Evolutionary conservation across 2,888 invertebrate genomes (phyloP).

Genomic region (Hylaea fasciaria): DNA sequence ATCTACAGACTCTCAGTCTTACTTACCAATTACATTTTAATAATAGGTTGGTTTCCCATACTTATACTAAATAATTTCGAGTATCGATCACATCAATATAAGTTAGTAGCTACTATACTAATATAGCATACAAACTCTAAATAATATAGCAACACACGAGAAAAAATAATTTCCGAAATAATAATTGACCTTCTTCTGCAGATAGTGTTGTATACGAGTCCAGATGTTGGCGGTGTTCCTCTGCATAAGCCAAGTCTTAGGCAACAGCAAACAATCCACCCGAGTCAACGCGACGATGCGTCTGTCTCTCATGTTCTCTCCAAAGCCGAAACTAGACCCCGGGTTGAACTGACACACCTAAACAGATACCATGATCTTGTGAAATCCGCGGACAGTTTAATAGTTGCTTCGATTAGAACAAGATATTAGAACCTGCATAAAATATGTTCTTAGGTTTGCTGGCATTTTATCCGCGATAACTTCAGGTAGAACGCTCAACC

Average conservation of each 20-base stretch:
- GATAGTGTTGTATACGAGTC: slow-evolving; percentile 85
- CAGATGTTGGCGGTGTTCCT: slow-evolving; percentile 88
- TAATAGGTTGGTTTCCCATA: too few species aligned
- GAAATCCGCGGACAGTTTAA: neutral
- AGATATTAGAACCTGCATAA: slow-evolving; percentile 69
- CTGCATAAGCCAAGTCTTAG: slow-evolving; percentile 88
- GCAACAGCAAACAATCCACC: slow-evolving; percentile 88
- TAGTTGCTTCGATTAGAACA: neutral
- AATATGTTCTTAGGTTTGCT: slow-evolving; percentile 63
- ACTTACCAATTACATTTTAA: too few species aligned
- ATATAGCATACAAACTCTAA: too few species aligned
- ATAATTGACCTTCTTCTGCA: slow-evolving; percentile 77
- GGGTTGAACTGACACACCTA: slow-evolving; percentile 85
- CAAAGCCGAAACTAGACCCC: slow-evolving; percentile 88
- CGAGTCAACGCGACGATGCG: slow-evolving; percentile 87
- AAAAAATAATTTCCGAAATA: too few species aligned
- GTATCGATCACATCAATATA: too few species aligned
- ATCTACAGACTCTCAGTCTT: too few species aligned
- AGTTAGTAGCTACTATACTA: too few species aligned
- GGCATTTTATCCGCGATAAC: slow-evolving; percentile 28
- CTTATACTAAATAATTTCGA: too few species aligned
- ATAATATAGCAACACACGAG: too few species aligned
- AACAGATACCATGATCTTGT: neutral
- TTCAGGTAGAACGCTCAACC: slow-evolving; percentile 57
- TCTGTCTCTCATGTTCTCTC: slow-evolving; percentile 88